Conservation (phyloP, 2,797 vertebrate species). For the Falco peregrinus region DNA sequence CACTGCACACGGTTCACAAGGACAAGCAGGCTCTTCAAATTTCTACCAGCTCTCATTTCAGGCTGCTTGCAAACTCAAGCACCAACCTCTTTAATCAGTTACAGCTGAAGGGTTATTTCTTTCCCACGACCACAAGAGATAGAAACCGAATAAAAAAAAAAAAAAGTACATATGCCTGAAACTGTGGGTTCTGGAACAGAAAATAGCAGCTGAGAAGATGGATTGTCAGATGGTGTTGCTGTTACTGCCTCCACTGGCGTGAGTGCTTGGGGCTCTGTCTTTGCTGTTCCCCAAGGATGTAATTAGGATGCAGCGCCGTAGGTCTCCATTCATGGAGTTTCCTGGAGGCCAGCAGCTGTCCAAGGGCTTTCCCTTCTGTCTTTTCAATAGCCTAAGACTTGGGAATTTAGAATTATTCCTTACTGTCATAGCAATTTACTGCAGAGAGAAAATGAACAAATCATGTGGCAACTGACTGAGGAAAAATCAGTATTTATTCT, state of each 20-base stretch:
- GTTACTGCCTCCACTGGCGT: not conserved
- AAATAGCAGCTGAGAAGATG: not conserved
- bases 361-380: not conserved
- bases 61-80: slow-evolving; percentile 12
- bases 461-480: fast-evolving
- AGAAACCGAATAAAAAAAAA: not conserved
- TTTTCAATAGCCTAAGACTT: not conserved
- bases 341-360: slow-evolving; percentile 22
- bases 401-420: not conserved
- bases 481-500: not conserved
- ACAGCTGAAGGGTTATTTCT: slow-evolving; percentile 43
- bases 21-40: not conserved
- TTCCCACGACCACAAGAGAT: slow-evolving; percentile 30
- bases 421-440: not conserved
- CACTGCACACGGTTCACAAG: not conserved
- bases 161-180: not conserved
- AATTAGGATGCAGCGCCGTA: not conserved
- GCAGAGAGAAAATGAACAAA: not conserved
- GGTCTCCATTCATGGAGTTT: not conserved
- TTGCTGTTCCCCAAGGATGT: slow-evolving; percentile 9
- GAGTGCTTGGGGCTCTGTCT: not conserved
- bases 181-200: slow-evolving; percentile 18
- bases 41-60: not conserved
- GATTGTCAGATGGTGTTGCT: not conserved
- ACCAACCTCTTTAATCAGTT: slow-evolving; percentile 37